Percentiles rank a stretch among this genome's conserved stretches.
Evolutionary conservation across 2,888 invertebrate genomes (phyloP).

Genomic region (Quadroppia sp.): DNA sequence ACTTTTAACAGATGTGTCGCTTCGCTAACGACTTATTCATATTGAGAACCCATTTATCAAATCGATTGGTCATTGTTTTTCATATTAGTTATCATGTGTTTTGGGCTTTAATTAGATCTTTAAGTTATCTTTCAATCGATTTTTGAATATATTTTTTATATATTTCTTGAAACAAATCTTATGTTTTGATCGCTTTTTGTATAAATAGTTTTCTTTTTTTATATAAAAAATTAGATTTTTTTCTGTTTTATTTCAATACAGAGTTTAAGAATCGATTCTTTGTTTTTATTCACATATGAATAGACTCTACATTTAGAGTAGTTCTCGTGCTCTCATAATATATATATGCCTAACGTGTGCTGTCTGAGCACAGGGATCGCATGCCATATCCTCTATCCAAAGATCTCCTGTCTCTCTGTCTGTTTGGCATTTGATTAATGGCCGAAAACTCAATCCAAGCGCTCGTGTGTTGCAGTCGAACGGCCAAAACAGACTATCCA

Average conservation of each 20-base stretch:
- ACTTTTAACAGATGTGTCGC: constrained; percentile 19
- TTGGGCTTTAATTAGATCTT: too few relatives aligned
- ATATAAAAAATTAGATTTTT: not conserved
- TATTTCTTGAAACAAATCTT: not conserved
- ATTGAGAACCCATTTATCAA: not conserved
- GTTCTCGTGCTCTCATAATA: too few relatives aligned
- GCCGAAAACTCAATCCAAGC: constrained; percentile 25
- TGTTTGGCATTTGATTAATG: constrained; percentile 29
- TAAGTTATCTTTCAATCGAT: not conserved
- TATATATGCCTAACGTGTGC: not conserved
- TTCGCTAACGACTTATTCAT: not conserved
- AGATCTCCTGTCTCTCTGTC: constrained; percentile 2
- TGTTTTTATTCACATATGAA: not conserved
- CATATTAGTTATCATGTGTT: too few relatives aligned
- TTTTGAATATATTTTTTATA: not conserved
- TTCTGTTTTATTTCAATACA: not conserved
- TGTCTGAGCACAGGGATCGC: not conserved
- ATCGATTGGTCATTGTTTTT: not conserved
- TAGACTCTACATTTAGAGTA: too few relatives aligned
- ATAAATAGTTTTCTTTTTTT: not conserved
- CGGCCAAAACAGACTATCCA: constrained; percentile 15
- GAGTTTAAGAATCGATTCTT: not conserved
- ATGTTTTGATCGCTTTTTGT: not conserved
- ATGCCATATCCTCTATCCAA: constrained; percentile 4
- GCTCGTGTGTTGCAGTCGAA: constrained; percentile 5